These are phyloP conservation scores for Pasiphila rectangulata DNA, from an alignment of 2,888 invertebrate genomes.

Conservation along the genomic window DNA sequence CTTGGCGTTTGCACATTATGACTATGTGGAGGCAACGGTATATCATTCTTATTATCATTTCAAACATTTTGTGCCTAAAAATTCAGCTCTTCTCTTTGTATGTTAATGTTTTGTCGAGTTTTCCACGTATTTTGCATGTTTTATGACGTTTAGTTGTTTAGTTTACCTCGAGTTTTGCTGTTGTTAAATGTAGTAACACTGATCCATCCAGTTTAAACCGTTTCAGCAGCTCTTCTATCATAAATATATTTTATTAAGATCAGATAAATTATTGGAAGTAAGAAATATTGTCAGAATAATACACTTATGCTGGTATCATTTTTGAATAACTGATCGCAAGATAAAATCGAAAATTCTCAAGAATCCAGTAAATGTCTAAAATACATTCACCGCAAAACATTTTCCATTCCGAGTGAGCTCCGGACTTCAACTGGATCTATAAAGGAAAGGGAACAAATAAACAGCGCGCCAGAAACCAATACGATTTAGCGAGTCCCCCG, in stretches of 20 bases:
- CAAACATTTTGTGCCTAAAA: constrained; percentile 31
- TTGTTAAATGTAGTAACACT: too few species aligned
- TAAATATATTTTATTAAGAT: too few species aligned
- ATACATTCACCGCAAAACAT: constrained; percentile 16
- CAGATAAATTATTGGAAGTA: too few species aligned
- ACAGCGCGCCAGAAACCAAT: constrained; percentile 62
- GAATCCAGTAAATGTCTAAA: constrained; percentile 1
- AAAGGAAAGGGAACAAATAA: constrained; percentile 52
- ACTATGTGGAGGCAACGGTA: constrained; percentile 58
- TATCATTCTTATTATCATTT: constrained; percentile 51
- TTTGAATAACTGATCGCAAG: background rate
- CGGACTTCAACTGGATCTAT: constrained; percentile 30
- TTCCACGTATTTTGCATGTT: constrained; percentile 5
- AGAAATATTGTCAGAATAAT: too few species aligned
- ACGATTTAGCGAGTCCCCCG: constrained; percentile 65
- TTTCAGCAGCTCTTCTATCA: too few species aligned
- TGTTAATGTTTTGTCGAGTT: constrained; percentile 14
- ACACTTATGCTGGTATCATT: too few species aligned
- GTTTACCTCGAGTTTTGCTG: too few species aligned
- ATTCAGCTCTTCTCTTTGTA: constrained; percentile 19
- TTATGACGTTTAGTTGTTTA: background rate
- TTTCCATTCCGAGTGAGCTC: constrained; percentile 34
- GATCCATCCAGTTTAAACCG: too few species aligned
- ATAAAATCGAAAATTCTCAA: background rate
- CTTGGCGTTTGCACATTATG: constrained; percentile 78